These are phyloP conservation scores for Chiridota heheva DNA, from an alignment of 35 echinoderm and acorn worm species.

Conservation along the genomic window DNA sequence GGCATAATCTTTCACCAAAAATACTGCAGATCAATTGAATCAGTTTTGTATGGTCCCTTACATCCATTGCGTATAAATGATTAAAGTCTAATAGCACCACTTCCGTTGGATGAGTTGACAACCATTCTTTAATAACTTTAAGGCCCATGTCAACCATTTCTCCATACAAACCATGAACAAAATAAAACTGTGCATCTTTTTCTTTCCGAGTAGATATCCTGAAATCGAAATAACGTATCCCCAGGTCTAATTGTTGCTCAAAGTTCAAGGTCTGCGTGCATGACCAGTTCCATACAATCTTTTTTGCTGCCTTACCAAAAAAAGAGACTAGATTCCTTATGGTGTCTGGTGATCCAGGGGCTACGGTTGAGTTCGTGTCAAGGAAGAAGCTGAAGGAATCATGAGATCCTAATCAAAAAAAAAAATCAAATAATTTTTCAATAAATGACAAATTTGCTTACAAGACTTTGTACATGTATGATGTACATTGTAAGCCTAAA, in stretches of 20 bases:
- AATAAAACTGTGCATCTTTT: slow-evolving; percentile 53
- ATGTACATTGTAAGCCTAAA: too few relatives aligned
- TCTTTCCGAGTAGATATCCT: slow-evolving; percentile 41
- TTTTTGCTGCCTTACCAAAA: slow-evolving; percentile 63
- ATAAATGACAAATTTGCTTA: too few relatives aligned
- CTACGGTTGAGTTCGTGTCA: slow-evolving; percentile 41
- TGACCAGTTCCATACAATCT: slow-evolving; percentile 72
- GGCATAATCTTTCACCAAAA: slow-evolving; percentile 54
- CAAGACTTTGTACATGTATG: too few relatives aligned
- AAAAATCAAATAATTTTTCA: background rate
- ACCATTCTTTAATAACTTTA: slow-evolving; percentile 64
- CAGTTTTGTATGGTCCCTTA: slow-evolving; percentile 41
- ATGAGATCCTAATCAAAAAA: slow-evolving; percentile 59
- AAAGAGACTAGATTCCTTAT: slow-evolving; percentile 67
- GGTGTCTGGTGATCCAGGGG: slow-evolving; percentile 77
- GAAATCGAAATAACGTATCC: slow-evolving; percentile 76
- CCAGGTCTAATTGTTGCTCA: slow-evolving; percentile 62
- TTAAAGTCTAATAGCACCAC: slow-evolving; percentile 76
- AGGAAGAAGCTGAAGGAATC: slow-evolving; percentile 72
- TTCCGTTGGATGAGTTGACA: slow-evolving; percentile 60
- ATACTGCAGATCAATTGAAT: slow-evolving; percentile 4
- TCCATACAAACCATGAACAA: slow-evolving; percentile 77
- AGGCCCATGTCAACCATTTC: slow-evolving; percentile 30
- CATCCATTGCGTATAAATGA: slow-evolving; percentile 66
- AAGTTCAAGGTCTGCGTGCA: slow-evolving; percentile 68